Evolutionary conservation across 2,888 invertebrate species (phyloP).

Genomic region (Drosophila greeni): DNA sequence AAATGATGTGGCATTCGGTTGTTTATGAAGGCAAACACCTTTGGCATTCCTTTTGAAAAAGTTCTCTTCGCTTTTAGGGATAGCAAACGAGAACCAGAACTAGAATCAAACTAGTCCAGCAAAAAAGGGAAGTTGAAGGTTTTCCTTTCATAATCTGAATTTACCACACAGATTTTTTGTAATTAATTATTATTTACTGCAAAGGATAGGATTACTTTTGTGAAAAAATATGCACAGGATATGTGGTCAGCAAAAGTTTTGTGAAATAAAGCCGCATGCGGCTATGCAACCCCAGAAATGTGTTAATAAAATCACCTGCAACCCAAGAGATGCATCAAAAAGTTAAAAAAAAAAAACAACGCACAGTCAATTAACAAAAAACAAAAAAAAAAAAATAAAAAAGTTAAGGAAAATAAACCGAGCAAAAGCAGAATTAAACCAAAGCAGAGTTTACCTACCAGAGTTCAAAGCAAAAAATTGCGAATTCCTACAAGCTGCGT

Average conservation of each 20-base stretch:
- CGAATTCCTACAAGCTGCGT: not conserved
- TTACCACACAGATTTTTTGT: too few species aligned
- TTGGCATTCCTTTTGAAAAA: not conserved
- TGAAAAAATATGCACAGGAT: not conserved
- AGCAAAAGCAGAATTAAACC: not conserved
- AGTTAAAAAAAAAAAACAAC: not conserved
- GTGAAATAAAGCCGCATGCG: not conserved
- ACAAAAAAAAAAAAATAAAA: too few species aligned
- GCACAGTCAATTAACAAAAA: not conserved
- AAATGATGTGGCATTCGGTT: not conserved
- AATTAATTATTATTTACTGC: not conserved
- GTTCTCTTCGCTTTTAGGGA: not conserved
- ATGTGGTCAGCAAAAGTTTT: not conserved
- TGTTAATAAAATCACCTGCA: not conserved
- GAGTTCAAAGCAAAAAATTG: not conserved
- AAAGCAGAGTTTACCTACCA: not conserved
- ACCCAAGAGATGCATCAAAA: not conserved
- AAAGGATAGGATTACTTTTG: not conserved
- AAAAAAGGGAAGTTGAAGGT: not conserved
- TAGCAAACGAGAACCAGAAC: not conserved
- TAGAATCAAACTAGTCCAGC: too few species aligned
- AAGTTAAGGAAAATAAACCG: not conserved
- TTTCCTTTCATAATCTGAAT: too few species aligned
- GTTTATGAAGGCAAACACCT: not conserved
- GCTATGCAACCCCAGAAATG: not conserved